A percentile compares a stretch with the other conserved stretches of the same genome.
Conservation (phyloP, 2,888 invertebrate species). For the Sinopyrophorus schimmeli region DNA sequence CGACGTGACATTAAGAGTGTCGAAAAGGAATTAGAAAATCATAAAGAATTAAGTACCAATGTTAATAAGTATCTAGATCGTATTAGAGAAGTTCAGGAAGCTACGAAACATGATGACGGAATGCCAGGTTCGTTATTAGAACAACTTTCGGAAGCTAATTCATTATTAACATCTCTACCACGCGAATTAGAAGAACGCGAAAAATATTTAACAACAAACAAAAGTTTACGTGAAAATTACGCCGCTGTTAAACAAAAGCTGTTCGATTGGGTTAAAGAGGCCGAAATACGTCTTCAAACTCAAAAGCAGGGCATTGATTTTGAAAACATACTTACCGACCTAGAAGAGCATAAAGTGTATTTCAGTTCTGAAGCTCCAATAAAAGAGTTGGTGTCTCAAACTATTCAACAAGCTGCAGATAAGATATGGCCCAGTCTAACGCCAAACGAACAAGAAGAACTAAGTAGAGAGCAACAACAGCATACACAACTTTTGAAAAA, state of each 20-base stretch:
- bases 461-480: slow-evolving; percentile 79
- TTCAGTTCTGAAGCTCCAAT: slow-evolving; percentile 78
- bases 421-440: slow-evolving; percentile 86
- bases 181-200: slow-evolving; percentile 79
- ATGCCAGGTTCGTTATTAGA: slow-evolving; percentile 80
- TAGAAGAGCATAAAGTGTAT: slow-evolving; percentile 87
- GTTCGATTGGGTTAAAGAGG: slow-evolving; percentile 82
- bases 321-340: slow-evolving; percentile 77
- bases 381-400: slow-evolving; percentile 77
- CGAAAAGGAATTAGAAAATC: slow-evolving; percentile 78
- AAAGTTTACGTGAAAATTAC: slow-evolving; percentile 76
- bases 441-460: slow-evolving; percentile 78
- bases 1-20: slow-evolving; percentile 79
- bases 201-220: slow-evolving; percentile 78
- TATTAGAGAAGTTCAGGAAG: slow-evolving; percentile 70
- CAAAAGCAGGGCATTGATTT: slow-evolving; percentile 87
- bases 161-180: slow-evolving; percentile 76
- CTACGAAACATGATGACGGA: slow-evolving; percentile 73
- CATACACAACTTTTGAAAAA: slow-evolving; percentile 81
- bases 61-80: slow-evolving; percentile 72
- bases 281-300: slow-evolving; percentile 74
- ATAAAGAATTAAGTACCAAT: slow-evolving; percentile 68
- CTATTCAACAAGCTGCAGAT: slow-evolving; percentile 82
- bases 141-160: slow-evolving; percentile 83
- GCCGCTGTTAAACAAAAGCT: slow-evolving; percentile 76